A percentile compares a stretch with the other conserved stretches of the same genome.
These are phyloP conservation scores for Otocyon megalotis DNA, from an alignment of 2,113 vertebrate genomes.

Conservation along the genomic window DNA sequence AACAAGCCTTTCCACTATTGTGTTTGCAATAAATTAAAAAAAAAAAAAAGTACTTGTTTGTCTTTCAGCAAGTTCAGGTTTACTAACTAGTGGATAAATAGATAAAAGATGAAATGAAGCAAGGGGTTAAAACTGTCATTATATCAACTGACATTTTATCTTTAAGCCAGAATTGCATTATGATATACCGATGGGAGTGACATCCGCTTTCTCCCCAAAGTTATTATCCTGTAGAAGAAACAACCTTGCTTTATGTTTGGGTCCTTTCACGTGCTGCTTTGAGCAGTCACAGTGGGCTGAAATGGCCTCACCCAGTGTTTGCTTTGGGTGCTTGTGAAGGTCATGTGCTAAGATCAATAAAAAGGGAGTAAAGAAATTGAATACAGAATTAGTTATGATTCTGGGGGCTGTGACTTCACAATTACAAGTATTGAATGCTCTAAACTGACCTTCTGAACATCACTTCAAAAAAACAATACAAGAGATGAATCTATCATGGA, in stretches of 20 bases:
- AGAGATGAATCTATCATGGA: not conserved
- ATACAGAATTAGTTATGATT: not conserved
- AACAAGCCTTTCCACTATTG: not conserved
- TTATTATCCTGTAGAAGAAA: not conserved
- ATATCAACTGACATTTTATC: not conserved
- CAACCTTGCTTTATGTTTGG: not conserved
- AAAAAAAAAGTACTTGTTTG: not conserved
- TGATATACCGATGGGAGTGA: not conserved
- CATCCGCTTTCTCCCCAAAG: not conserved
- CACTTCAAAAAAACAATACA: not conserved
- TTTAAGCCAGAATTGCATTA: not conserved
- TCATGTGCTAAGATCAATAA: not conserved
- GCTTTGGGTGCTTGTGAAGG: not conserved
- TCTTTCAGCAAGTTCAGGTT: constrained; percentile 24
- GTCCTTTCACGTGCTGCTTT: not conserved
- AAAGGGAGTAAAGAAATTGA: not conserved
- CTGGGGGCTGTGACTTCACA: not conserved
- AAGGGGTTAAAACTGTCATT: not conserved
- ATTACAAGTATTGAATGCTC: not conserved
- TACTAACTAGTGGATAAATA: not conserved
- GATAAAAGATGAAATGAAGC: constrained; percentile 16
- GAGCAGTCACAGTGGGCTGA: not conserved
- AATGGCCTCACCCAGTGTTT: not conserved
- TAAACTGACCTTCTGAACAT: constrained; percentile 4
- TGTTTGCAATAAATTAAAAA: not conserved